A percentile compares a stretch with the other conserved stretches of the same genome.
Conservation (phyloP, 2,797 vertebrate genomes). For the Chelon auratus region DNA sequence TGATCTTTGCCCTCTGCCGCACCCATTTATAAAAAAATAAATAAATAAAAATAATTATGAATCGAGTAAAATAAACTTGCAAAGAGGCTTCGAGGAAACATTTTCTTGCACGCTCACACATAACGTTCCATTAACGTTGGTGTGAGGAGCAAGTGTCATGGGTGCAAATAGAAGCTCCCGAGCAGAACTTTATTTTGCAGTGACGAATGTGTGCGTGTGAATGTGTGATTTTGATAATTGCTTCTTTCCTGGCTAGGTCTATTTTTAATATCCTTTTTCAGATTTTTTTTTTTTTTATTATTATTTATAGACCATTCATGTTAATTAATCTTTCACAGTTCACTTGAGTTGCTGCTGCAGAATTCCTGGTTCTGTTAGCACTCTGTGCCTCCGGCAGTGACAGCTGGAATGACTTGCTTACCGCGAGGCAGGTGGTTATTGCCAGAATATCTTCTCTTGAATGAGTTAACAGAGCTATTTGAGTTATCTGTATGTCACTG, state of each 20-base stretch:
- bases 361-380: conserved; percentile 14
- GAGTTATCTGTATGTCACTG: too few species aligned
- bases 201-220: conserved; percentile 47
- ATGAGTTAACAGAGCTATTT: neutral
- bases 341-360: conserved; percentile 40
- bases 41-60: neutral
- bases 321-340: conserved; percentile 55
- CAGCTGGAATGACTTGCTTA: conserved; percentile 25
- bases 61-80: conserved; percentile 1
- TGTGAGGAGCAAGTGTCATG: conserved; percentile 25
- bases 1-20: neutral
- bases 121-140: conserved; percentile 15
- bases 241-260: conserved; percentile 69
- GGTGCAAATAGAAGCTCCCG: conserved; percentile 49
- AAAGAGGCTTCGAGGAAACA: neutral
- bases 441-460: neutral
- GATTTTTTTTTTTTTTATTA: conserved; percentile 29
- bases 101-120: conserved; percentile 5
- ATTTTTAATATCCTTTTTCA: conserved; percentile 61
- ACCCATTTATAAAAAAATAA: neutral
- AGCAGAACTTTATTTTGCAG: conserved; percentile 39
- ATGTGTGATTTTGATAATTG: conserved; percentile 77
- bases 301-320: conserved; percentile 53
- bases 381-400: conserved; percentile 7
- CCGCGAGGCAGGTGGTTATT: neutral